Percentiles rank a stretch among this genome's conserved stretches.
These are phyloP conservation scores for Dryobotodes eremita DNA, from an alignment of 2,888 invertebrate species.

Conservation along the genomic window DNA sequence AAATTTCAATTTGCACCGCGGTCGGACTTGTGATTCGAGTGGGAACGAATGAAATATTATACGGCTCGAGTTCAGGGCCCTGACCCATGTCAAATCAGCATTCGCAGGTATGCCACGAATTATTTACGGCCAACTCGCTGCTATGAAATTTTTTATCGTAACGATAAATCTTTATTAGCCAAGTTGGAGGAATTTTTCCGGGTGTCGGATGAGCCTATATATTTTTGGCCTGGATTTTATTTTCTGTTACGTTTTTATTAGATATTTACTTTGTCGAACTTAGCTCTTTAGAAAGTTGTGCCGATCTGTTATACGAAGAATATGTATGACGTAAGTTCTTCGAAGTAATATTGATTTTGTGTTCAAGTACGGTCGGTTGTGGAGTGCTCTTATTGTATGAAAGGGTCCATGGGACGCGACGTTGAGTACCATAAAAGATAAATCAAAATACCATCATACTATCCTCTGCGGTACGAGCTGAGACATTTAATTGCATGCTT, in stretches of 20 bases:
- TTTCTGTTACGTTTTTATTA: constrained; percentile 52
- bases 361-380: constrained; percentile 59
- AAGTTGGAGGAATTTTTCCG: constrained; percentile 79
- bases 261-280: constrained; percentile 54
- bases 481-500: constrained; percentile 54
- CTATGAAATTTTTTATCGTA: constrained; percentile 87
- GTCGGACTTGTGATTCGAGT: constrained; percentile 83
- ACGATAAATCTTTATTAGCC: constrained; percentile 88
- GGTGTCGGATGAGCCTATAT: constrained; percentile 67
- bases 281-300: constrained; percentile 22
- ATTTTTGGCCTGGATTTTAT: constrained; percentile 57
- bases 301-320: constrained; percentile 42
- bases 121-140: constrained; percentile 87
- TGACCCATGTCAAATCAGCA: constrained; percentile 90
- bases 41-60: constrained; percentile 88
- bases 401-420: constrained; percentile 55
- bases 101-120: constrained; percentile 88
- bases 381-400: constrained; percentile 55
- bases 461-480: constrained; percentile 30
- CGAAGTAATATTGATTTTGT: constrained; percentile 62
- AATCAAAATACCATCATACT: constrained; percentile 55
- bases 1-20: constrained; percentile 86
- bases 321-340: constrained; percentile 47
- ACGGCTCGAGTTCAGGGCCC: constrained; percentile 78
- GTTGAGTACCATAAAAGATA: constrained; percentile 45